Evolutionary conservation across 2,113 vertebrate genomes (phyloP).

Genomic region (Engraulis encrasicolus): DNA sequence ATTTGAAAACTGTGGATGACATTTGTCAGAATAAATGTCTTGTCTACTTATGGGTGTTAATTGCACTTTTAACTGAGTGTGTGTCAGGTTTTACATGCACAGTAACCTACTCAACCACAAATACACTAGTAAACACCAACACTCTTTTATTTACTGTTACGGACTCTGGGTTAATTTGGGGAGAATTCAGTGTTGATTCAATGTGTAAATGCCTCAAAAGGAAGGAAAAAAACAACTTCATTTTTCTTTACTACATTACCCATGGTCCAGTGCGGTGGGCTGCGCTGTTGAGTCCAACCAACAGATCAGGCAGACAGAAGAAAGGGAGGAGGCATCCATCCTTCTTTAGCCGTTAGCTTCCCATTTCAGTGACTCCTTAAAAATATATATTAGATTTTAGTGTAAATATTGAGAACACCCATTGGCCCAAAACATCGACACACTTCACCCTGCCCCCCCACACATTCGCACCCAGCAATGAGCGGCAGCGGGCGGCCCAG

Average conservation of each 20-base stretch:
- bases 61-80: too few species aligned
- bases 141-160: too few species aligned
- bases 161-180: too few species aligned
- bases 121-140: too few species aligned
- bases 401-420: constrained; percentile 43
- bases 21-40: too few species aligned
- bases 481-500: constrained; percentile 85
- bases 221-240: not conserved
- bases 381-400: constrained; percentile 54
- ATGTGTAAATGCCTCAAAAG: not conserved
- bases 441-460: constrained; percentile 67
- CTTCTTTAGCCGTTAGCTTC: constrained; percentile 63
- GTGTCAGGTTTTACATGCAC: too few species aligned
- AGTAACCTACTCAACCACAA: too few species aligned
- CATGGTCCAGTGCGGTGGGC: constrained; percentile 57
- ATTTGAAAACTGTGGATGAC: not conserved
- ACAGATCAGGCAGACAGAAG: constrained; percentile 75
- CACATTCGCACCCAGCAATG: constrained; percentile 78
- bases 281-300: constrained; percentile 67
- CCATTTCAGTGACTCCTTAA: constrained; percentile 65
- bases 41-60: too few species aligned
- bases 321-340: constrained; percentile 76
- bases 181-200: too few species aligned
- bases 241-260: constrained; percentile 66
- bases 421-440: constrained; percentile 60